Conservation (phyloP, 1,140 invertebrate species). For the Trialeurodes vaporariorum region DNA sequence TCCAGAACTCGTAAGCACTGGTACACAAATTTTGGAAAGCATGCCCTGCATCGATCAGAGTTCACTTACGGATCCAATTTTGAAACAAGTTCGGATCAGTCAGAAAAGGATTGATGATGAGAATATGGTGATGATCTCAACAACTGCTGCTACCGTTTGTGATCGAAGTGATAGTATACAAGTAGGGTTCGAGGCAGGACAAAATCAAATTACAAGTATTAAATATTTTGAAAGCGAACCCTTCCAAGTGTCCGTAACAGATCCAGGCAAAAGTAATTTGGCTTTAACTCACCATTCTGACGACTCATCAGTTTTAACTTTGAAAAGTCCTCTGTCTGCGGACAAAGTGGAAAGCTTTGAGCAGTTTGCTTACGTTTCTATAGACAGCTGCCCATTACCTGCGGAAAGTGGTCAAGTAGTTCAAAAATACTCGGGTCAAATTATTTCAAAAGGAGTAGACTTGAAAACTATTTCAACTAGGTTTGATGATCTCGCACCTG, state of each 20-base stretch:
- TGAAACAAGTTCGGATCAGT: not conserved
- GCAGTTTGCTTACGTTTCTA: too few species aligned
- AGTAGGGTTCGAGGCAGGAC: not conserved
- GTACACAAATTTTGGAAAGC: not conserved
- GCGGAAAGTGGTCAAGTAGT: too few species aligned
- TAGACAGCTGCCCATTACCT: too few species aligned
- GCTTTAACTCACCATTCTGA: not conserved
- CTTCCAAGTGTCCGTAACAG: not conserved
- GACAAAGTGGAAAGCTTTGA: too few species aligned
- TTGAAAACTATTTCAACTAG: not conserved
- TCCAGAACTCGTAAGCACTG: not conserved
- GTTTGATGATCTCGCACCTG: not conserved
- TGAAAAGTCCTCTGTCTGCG: too few species aligned
- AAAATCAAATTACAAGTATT: not conserved
- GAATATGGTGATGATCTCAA: not conserved
- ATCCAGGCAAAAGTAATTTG: not conserved
- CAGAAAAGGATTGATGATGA: not conserved
- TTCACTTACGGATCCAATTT: not conserved
- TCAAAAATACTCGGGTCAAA: not conserved
- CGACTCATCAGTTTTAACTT: not conserved
- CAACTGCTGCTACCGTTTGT: too few species aligned
- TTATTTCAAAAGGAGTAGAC: not conserved
- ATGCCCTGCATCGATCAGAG: not conserved
- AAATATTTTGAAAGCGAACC: not conserved
- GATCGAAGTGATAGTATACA: not conserved